Evolutionary conservation across 2,888 invertebrate species (phyloP).

Genomic region (Julus scanicus): DNA sequence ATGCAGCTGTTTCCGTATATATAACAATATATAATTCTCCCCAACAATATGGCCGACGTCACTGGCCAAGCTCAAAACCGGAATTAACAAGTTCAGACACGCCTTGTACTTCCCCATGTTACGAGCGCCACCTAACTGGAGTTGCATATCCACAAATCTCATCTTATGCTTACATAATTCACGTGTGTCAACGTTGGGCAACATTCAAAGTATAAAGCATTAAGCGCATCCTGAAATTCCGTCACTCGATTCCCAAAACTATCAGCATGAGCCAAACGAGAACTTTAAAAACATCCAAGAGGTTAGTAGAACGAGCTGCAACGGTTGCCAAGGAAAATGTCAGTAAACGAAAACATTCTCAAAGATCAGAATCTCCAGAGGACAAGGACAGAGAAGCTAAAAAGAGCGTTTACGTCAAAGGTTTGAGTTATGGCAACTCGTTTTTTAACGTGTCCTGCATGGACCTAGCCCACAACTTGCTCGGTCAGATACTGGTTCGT

Average conservation of each 20-base stretch:
- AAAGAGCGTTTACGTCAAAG: neutral
- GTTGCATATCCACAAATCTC: neutral
- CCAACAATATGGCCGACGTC: too few relatives aligned
- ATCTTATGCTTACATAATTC: neutral
- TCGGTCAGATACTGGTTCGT: slow-evolving; percentile 75
- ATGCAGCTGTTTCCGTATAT: too few relatives aligned
- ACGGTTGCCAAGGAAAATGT: neutral
- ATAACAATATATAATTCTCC: too few relatives aligned
- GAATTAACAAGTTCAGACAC: too few relatives aligned
- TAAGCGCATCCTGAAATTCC: neutral
- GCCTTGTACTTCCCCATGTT: neutral
- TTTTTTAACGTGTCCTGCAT: slow-evolving; percentile 61
- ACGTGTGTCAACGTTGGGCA: neutral
- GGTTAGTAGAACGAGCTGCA: neutral
- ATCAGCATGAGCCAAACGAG: neutral
- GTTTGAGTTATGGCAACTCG: neutral
- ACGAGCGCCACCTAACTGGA: neutral
- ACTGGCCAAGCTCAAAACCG: too few relatives aligned
- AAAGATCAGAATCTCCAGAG: neutral
- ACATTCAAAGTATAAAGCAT: neutral
- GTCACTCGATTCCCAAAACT: neutral
- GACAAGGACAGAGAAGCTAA: neutral
- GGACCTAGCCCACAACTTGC: slow-evolving; percentile 70
- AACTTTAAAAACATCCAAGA: neutral
- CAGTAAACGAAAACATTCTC: neutral